These are phyloP conservation scores for Nomada hirtipes DNA, from an alignment of 2,888 invertebrate species.

Conservation along the genomic window DNA sequence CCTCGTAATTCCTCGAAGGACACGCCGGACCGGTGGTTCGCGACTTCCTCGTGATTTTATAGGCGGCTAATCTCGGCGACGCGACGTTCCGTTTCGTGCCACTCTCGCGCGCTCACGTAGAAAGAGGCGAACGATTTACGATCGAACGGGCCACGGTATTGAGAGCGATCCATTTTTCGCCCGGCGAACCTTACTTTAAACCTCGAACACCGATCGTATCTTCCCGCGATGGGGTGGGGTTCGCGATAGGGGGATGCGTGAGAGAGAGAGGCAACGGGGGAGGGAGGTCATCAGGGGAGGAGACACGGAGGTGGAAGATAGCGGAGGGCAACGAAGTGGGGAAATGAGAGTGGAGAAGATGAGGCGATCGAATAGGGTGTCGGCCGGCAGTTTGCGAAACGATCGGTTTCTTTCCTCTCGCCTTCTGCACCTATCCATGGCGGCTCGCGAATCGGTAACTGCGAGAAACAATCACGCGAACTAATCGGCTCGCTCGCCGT, in stretches of 20 bases:
- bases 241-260: not conserved
- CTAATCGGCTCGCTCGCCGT: not conserved
- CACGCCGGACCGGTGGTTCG: constrained; percentile 48
- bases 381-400: constrained; percentile 24
- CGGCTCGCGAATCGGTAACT: constrained; percentile 25
- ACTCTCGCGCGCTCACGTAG: constrained; percentile 22
- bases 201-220: constrained; percentile 47
- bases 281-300: not conserved
- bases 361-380: constrained; percentile 22
- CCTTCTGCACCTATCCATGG: constrained; percentile 2
- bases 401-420: not conserved
- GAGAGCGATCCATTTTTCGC: constrained; percentile 58
- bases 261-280: not conserved
- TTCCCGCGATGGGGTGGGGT: constrained; percentile 11
- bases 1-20: constrained; percentile 63
- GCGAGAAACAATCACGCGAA: constrained; percentile 40
- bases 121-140: constrained; percentile 51
- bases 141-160: constrained; percentile 52
- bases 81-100: constrained; percentile 42
- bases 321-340: too few species aligned
- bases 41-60: constrained; percentile 62
- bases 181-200: constrained; percentile 39
- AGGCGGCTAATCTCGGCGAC: constrained; percentile 56
- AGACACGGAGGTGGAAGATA: too few species aligned
- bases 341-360: not conserved